A percentile compares a stretch with the other conserved stretches of the same genome.
Conservation (phyloP, 2,797 vertebrate genomes). For the Novumbra hubbsi region DNA sequence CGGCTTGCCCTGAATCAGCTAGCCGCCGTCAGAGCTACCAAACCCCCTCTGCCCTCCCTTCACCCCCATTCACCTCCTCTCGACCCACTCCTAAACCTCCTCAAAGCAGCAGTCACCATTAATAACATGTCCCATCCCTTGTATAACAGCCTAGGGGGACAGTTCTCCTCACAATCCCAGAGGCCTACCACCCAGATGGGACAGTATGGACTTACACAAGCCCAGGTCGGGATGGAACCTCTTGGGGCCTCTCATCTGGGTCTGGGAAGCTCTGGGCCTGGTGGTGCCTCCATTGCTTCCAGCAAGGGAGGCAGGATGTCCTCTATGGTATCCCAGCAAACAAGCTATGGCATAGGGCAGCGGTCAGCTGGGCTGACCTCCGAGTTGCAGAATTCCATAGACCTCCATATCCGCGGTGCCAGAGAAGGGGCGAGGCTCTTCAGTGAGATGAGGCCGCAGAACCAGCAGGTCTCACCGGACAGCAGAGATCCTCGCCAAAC, state of each 20-base stretch:
- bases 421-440: conserved; percentile 61
- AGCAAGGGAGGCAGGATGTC: conserved; percentile 36
- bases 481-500: conserved; percentile 57
- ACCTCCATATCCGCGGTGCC: conserved; percentile 67
- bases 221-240: conserved; percentile 31
- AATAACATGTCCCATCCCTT: conserved; percentile 72
- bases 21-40: conserved; percentile 63
- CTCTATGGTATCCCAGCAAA: conserved; percentile 39
- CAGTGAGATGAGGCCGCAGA: conserved; percentile 68
- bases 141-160: conserved; percentile 79
- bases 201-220: conserved; percentile 50
- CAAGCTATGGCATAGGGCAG: conserved; percentile 61
- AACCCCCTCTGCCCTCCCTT: conserved; percentile 37
- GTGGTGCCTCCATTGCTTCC: background rate
- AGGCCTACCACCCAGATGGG: conserved; percentile 60
- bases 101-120: conserved; percentile 61
- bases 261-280: conserved; percentile 49
- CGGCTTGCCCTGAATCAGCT: conserved; percentile 80
- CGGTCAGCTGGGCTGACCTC: conserved; percentile 53
- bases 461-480: conserved; percentile 1
- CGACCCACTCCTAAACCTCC: conserved; percentile 70
- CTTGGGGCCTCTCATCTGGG: conserved; percentile 12
- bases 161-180: conserved; percentile 62
- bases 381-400: conserved; percentile 60
- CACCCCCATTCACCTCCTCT: conserved; percentile 59